Percentiles rank a stretch among this genome's conserved stretches.
Conservation (phyloP, 2,797 vertebrate genomes). For the Scyliorhinus canicula region DNA sequence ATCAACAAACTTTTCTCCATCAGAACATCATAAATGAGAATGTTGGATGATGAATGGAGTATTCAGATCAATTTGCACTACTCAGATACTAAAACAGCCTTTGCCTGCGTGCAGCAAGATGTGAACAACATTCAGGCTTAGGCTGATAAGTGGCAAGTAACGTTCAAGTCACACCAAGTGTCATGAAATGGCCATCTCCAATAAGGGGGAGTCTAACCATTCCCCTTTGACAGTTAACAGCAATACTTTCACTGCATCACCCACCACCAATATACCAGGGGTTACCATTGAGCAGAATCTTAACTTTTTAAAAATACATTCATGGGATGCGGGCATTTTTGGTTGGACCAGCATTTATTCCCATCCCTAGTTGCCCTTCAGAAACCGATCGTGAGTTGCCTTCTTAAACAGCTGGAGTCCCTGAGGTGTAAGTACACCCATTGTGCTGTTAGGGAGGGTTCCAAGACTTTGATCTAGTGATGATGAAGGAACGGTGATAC, state of each 20-base stretch:
- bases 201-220: neutral
- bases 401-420: too few species aligned
- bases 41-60: neutral
- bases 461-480: too few species aligned
- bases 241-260: neutral
- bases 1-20: neutral
- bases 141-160: neutral
- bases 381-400: too few species aligned
- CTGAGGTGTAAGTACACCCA: too few species aligned
- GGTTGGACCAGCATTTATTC: too few species aligned
- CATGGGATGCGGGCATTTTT: too few species aligned
- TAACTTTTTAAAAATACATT: too few species aligned
- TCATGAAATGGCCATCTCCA: neutral
- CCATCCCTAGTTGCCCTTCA: too few species aligned
- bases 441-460: too few species aligned
- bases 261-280: neutral
- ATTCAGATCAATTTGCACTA: neutral
- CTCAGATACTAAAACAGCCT: neutral
- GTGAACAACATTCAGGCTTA: neutral
- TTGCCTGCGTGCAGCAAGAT: neutral
- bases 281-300: neutral
- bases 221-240: neutral
- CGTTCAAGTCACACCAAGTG: neutral
- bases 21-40: neutral
- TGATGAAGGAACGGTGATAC: too few species aligned